Percentiles rank a stretch among this genome's conserved stretches.
phyloP scores from a whole-genome alignment of 2,113 vertebrate genomes.

The Salvelinus fontinalis region DNA sequence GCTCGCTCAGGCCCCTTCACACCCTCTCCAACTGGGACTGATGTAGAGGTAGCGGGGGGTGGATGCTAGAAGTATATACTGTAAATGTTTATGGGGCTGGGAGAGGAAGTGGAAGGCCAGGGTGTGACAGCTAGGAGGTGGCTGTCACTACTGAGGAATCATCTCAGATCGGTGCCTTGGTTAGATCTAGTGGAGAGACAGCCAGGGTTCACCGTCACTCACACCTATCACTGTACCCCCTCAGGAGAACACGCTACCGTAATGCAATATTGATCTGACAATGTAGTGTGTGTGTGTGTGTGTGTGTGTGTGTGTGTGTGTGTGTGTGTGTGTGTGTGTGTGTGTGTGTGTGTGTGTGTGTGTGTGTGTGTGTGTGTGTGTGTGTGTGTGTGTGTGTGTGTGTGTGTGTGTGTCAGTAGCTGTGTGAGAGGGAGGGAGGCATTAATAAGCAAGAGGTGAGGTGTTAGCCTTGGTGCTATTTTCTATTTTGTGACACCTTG shows the following conservation, averaged over 20 bases:
- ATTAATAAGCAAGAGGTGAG: slow-evolving; percentile 65
- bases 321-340: slow-evolving; percentile 20
- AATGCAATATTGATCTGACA: slow-evolving; percentile 74
- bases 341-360: not conserved
- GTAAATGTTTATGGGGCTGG: slow-evolving; percentile 30
- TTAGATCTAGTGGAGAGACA: no score
- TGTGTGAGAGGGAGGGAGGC: slow-evolving; percentile 47
- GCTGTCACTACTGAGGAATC: not conserved
- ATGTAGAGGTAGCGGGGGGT: not conserved
- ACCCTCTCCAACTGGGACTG: slow-evolving; percentile 19
- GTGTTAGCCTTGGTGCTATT: slow-evolving; percentile 68
- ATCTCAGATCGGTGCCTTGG: slow-evolving; percentile 18
- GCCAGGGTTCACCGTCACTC: slow-evolving; percentile 56
- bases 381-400: no score
- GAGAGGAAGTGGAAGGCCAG: slow-evolving; percentile 18
- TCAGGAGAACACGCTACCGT: slow-evolving; percentile 62
- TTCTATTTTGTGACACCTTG: slow-evolving; percentile 48
- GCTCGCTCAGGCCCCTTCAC: slow-evolving; percentile 7
- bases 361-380: no score
- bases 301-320: slow-evolving; percentile 28
- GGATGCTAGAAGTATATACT: not conserved
- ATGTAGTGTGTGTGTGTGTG: slow-evolving; percentile 29
- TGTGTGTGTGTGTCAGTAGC: not conserved
- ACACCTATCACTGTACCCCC: slow-evolving; percentile 62
- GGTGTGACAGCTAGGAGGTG: slow-evolving; percentile 41